Percentiles rank a stretch among this genome's conserved stretches.
Evolutionary conservation across 2,797 vertebrate genomes (phyloP).

Genomic region (Halcyon badia): DNA sequence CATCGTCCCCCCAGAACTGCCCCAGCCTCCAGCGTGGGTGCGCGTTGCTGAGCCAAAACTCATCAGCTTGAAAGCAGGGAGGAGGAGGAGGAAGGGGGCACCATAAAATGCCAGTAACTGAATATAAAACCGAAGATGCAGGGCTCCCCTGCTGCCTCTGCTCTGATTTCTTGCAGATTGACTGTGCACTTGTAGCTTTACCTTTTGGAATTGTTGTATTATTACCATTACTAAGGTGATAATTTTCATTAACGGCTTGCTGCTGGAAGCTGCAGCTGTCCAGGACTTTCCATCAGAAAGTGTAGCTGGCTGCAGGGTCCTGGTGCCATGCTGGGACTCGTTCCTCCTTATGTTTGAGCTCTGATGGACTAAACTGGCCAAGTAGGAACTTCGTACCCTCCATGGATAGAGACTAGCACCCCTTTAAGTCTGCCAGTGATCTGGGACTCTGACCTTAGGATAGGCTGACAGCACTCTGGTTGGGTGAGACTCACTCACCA

Average conservation of each 20-base stretch:
- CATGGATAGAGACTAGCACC: rapidly evolving
- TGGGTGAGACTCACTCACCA: background rate
- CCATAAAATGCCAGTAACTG: background rate
- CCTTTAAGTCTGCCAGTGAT: background rate
- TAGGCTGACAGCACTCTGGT: background rate
- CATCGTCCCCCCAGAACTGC: rapidly evolving
- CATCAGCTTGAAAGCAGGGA: background rate
- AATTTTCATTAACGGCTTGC: background rate
- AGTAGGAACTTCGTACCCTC: background rate
- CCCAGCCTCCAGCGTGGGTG: background rate
- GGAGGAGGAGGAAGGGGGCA: background rate
- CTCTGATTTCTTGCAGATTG: slow-evolving; percentile 28
- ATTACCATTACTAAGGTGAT: slow-evolving; percentile 29
- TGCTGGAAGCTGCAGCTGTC: background rate
- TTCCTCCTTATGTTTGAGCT: background rate
- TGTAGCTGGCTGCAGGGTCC: background rate
- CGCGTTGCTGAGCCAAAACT: background rate
- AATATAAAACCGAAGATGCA: background rate
- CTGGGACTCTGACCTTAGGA: background rate
- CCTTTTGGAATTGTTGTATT: slow-evolving; percentile 1
- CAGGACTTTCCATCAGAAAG: background rate
- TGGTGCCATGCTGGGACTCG: background rate
- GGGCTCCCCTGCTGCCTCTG: slow-evolving; percentile 10
- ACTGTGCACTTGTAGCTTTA: background rate
- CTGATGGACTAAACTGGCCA: background rate